Base-by-base conservation (phyloP, 2,888 invertebrate species). In the Oeneis ivallda region DNA sequence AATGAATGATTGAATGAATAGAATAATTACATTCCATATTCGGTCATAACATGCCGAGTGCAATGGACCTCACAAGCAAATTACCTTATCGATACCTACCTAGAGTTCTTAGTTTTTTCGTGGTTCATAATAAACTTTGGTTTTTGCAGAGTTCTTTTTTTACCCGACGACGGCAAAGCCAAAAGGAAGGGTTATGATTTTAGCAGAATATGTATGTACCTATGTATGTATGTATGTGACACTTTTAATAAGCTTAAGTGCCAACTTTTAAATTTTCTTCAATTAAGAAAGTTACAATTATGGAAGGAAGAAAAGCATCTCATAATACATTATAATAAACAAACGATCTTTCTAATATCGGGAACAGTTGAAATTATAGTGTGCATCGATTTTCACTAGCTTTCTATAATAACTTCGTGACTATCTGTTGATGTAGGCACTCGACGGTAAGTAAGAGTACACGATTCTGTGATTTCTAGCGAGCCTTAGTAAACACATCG, bases 361-460 rank as follows among this genome's bases (percentile, higher is more conserved):
- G 34, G 34, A 47, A 68, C 50, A 50, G 62, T 69, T 59, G 60
- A 68, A 70, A 71, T 72, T 68, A 68, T 62, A 64, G 65, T 64
- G 67, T 62, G 59, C 26, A 65, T 64, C 52, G 49, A 52, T 62
- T 70, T 66, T 64, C 68, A 19, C 70, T 62, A 68, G 72, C 77
- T 78, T 76, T 78, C 78, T 76, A 75, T 73, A 68, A 69, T 66
- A 34, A 13, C 56, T 43, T 78, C 76, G 76, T 76, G 75, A 77
- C 77, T 71, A 65, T 72, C 71, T 52, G 67, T 66, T 70, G 70
- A 70, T 71, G 70, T 71, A n/a, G n/a, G n/a, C n/a, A 74, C 72
- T 70, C 58, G 60, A 70, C 65, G 69, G 71, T 75, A 74, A 73
- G 70, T 71, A 66, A 71, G 39, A 67, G 68, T 63, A 70, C 72